Evolutionary conservation across 1,140 invertebrate genomes (phyloP), one percentile per base, ranked within the genome.

Genomic region (Drosophila insularis): DNA sequence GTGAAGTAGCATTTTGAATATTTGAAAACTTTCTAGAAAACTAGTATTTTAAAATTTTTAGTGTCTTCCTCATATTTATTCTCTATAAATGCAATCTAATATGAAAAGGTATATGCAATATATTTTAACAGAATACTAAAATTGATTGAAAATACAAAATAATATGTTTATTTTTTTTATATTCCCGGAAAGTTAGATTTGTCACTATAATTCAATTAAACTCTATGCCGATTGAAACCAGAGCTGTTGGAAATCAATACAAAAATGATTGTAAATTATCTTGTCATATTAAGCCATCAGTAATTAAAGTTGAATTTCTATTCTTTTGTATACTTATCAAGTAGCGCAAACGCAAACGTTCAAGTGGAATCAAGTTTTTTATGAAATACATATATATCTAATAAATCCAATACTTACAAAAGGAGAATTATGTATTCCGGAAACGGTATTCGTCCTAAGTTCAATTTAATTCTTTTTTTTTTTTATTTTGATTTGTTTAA

Each of bases 221-320:
- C 43, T 50, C 14, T 19, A 10, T 11, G 43, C n/a, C 43, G 10
- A 4, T 31, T 58, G 14, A 13, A 58, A 19, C 14, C 14, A 19
- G 4, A 43, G 17, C 23, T 17, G 27, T 56, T 17, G n/a, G 7
- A 32, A 56, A 56, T 56, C 14, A 32, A 32, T 56, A n/a, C 14
- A 56, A 56, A 56, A 17, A 31, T 55, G 11, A 56, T 56, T 14
- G 35, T 35, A 58, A 58, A 58, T 37, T 58, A 58, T 58, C 55
- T 58, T 58, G 31, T 58, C 55, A 56, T 5, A 1, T 58, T 19
- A 10, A 35, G 27, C 2, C 55, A 10, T 35, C 31, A 35, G 54
- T 32, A 35, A 56, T 19, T 56, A 6, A 8, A 56, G 14, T 35
- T 35, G 14, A 11, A 8, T 37, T 31, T 43, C 13, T 17, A 21